Percentiles rank a stretch among this genome's conserved stretches.
Conservation (phyloP, 2,888 invertebrate species). For the Drosophila nr. perissopoda region DNA sequence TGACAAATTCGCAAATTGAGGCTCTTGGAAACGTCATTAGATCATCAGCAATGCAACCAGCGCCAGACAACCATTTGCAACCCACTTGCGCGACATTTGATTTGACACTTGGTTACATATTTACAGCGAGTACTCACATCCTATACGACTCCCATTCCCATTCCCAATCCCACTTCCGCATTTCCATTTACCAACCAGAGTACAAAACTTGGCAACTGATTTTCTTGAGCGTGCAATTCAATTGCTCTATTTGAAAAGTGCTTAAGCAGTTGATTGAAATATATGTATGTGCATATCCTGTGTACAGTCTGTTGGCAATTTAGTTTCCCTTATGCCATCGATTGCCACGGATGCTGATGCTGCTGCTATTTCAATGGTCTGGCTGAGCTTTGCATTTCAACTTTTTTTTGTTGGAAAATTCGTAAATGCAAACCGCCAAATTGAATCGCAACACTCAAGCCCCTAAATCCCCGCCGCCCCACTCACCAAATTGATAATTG, state of each 20-base stretch:
- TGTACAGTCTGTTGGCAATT: constrained; percentile 28
- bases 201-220: constrained; percentile 56
- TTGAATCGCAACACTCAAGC: constrained; percentile 37
- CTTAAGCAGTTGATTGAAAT: constrained; percentile 75
- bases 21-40: constrained; percentile 69
- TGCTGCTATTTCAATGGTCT: constrained; percentile 7
- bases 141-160: constrained; percentile 3
- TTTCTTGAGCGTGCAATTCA: constrained; percentile 60
- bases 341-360: constrained; percentile 22
- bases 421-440: constrained; percentile 14
- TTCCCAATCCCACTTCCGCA: not conserved
- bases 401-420: constrained; percentile 5
- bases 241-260: constrained; percentile 53
- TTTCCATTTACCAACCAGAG: not conserved
- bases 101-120: constrained; percentile 75
- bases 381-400: constrained; percentile 31
- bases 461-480: not conserved
- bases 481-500: constrained; percentile 41
- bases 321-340: constrained; percentile 31
- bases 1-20: constrained; percentile 46
- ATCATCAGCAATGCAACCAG: constrained; percentile 42
- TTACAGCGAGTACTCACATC: constrained; percentile 42
- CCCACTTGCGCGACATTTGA: constrained; percentile 61
- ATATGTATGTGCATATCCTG: constrained; percentile 29
- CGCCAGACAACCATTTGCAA: constrained; percentile 21